These are phyloP conservation scores for Catalaphyllia jardinei DNA, from an alignment of 64 coral and sea anemone species.

Conservation along the genomic window DNA sequence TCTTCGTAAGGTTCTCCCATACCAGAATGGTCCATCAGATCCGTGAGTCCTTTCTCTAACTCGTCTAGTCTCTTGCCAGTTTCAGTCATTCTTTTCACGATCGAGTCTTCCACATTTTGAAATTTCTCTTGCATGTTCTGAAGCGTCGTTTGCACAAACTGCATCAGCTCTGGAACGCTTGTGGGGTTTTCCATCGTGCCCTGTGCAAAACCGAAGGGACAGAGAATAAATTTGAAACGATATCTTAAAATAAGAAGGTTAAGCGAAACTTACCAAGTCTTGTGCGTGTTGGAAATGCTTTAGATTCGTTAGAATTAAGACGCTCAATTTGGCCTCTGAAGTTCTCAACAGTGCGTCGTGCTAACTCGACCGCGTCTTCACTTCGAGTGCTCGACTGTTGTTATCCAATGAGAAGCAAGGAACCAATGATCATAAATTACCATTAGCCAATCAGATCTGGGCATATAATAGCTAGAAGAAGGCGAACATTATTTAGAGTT, in stretches of 20 bases:
- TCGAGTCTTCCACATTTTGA: constrained; percentile 82
- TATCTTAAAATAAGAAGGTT: not conserved
- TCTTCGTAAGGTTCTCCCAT: constrained; percentile 93
- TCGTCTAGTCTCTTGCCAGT: constrained; percentile 88
- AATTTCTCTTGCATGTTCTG: constrained; percentile 95
- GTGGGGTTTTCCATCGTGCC: constrained; percentile 75
- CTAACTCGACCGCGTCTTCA: not conserved
- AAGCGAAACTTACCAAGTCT: not conserved
- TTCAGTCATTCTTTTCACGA: constrained; percentile 83
- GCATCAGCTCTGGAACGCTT: constrained; percentile 85
- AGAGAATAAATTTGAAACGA: not conserved
- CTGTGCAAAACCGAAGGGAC: not conserved
- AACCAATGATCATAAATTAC: not conserved
- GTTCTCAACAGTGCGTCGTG: too few relatives aligned
- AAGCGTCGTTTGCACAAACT: constrained; percentile 85
- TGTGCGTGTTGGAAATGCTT: not conserved
- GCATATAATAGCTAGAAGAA: too few relatives aligned
- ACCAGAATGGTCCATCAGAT: constrained; percentile 96
- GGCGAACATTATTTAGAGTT: too few relatives aligned
- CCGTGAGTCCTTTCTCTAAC: constrained; percentile 90
- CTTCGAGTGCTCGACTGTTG: not conserved
- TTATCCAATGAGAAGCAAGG: constrained; percentile 30
- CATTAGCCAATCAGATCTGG: not conserved
- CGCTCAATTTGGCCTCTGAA: not conserved
- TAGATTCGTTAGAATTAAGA: not conserved